Evolutionary conservation across 2,888 invertebrate genomes (phyloP).

Genomic region (Thymelicus acteon): DNA sequence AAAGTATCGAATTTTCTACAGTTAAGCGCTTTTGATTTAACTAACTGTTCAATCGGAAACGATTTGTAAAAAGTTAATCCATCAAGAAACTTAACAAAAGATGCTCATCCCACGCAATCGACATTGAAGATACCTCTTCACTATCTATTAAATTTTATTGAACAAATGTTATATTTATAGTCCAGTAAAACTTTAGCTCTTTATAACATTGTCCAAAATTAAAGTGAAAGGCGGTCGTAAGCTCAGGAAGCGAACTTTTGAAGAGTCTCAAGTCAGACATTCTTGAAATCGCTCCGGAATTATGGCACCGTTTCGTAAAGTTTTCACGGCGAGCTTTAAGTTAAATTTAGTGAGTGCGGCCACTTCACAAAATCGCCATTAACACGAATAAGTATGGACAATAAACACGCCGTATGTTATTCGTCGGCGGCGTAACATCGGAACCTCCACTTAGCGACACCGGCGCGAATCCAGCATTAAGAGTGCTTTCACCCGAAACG

Average conservation of each 20-base stretch:
- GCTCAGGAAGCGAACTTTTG: slow-evolving; percentile 66
- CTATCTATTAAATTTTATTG: neutral
- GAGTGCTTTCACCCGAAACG: slow-evolving; percentile 83
- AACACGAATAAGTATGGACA: slow-evolving; percentile 72
- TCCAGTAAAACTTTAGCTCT: slow-evolving; percentile 46
- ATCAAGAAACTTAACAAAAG: neutral
- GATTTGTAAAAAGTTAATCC: neutral
- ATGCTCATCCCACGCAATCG: neutral
- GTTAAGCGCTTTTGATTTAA: no score
- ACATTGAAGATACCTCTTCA: neutral
- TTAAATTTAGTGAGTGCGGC: slow-evolving; percentile 79
- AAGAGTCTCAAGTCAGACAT: slow-evolving; percentile 73
- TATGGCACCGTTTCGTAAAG: slow-evolving; percentile 69
- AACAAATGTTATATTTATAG: slow-evolving; percentile 38
- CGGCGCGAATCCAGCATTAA: slow-evolving; percentile 74
- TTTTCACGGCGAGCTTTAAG: slow-evolving; percentile 74
- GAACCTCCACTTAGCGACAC: slow-evolving; percentile 62
- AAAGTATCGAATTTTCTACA: no score
- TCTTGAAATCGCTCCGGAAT: slow-evolving; percentile 78
- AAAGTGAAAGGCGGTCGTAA: slow-evolving; percentile 62
- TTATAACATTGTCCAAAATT: slow-evolving; percentile 59
- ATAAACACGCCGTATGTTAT: slow-evolving; percentile 69
- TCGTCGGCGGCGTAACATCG: slow-evolving; percentile 50
- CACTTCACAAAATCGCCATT: slow-evolving; percentile 77
- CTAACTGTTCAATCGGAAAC: neutral